Evolutionary conservation across 2,888 invertebrate species (phyloP).

Genomic region (Apomyelois bistriatella): DNA sequence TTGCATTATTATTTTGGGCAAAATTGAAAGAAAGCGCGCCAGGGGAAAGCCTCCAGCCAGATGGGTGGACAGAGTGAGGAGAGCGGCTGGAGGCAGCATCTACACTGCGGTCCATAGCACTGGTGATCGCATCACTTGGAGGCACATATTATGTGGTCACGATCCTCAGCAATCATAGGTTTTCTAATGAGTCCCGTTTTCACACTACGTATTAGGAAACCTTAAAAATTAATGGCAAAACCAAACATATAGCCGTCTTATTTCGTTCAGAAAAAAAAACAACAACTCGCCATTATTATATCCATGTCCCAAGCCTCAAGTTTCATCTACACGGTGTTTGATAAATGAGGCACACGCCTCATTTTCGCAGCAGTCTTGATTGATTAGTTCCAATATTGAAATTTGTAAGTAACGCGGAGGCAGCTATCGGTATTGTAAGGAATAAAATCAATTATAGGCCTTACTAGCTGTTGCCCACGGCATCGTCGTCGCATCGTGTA

Average conservation of each 20-base stretch:
- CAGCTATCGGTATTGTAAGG: constrained; percentile 23
- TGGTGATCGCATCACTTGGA: no score
- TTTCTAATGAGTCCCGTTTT: no score
- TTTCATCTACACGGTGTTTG: constrained; percentile 48
- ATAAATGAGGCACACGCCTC: constrained; percentile 50
- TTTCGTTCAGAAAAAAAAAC: background rate
- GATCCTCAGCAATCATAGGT: no score
- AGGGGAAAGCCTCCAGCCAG: no score
- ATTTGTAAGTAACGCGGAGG: constrained; percentile 40
- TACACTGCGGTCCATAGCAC: no score
- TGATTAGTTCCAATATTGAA: constrained; percentile 65
- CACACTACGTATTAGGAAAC: no score
- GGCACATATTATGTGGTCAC: no score
- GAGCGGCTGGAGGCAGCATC: no score
- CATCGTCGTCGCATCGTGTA: no score
- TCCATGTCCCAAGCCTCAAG: constrained; percentile 28
- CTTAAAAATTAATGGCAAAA: background rate
- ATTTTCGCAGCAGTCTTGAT: constrained; percentile 55
- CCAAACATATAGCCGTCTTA: background rate
- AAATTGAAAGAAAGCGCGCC: no score
- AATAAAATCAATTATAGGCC: constrained; percentile 28
- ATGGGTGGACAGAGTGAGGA: no score
- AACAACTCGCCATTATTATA: constrained; percentile 21
- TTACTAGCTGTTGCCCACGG: background rate
- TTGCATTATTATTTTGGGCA: no score